Conservation (phyloP, 2,888 invertebrate genomes). For the Cephalotes varians region DNA sequence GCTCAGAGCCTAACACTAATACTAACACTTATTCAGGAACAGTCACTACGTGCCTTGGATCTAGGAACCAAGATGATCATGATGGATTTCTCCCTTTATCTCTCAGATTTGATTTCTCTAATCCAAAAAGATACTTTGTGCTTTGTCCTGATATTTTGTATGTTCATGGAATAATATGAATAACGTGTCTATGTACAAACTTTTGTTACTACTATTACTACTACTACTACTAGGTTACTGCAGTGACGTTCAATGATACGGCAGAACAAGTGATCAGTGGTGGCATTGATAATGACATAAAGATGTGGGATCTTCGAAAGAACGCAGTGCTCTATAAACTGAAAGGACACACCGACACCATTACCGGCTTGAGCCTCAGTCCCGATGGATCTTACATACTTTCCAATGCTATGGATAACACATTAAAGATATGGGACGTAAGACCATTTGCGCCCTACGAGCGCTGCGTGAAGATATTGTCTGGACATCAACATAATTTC, state of each 20-base stretch:
- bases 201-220: too few species aligned
- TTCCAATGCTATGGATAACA: conserved; percentile 99
- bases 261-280: conserved; percentile 97
- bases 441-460: conserved; percentile 97
- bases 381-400: conserved; percentile 95
- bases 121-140: too few species aligned
- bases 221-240: conserved; percentile 89
- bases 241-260: conserved; percentile 97
- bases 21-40: too few species aligned
- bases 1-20: too few species aligned
- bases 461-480: conserved; percentile 96
- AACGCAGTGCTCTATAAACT: conserved; percentile 94
- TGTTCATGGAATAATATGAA: too few species aligned
- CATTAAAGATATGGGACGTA: conserved; percentile 98
- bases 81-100: too few species aligned
- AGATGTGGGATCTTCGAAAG: conserved; percentile 98
- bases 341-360: conserved; percentile 97
- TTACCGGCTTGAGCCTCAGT: conserved; percentile 95
- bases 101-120: too few species aligned
- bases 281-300: conserved; percentile 98
- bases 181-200: not conserved
- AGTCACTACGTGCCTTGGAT: too few species aligned
- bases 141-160: too few species aligned
- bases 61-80: too few species aligned
- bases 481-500: conserved; percentile 98